Percentiles rank a stretch among this genome's conserved stretches.
Conservation (phyloP, 2,797 vertebrate genomes). For the Manis crassicaudata region DNA sequence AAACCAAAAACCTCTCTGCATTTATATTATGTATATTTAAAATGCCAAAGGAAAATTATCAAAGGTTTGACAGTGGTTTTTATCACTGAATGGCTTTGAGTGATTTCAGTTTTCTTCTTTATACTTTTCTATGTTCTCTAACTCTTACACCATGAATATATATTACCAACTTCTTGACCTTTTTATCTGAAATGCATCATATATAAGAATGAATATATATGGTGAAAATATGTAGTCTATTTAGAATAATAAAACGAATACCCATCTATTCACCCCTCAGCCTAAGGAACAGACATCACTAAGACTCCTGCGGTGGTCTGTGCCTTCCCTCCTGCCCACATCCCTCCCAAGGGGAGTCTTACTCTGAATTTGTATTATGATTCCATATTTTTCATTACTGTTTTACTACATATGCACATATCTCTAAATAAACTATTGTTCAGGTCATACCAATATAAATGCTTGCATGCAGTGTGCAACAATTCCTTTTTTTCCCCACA, state of each 20-base stretch:
- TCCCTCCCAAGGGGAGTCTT: neutral
- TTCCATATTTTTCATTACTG: neutral
- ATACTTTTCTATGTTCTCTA: neutral
- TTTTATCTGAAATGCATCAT: constrained; percentile 44
- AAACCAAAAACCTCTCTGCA: neutral
- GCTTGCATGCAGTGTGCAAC: neutral
- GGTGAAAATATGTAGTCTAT: constrained; percentile 21
- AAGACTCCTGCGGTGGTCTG: neutral
- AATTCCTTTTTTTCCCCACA: neutral
- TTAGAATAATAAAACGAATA: constrained; percentile 46
- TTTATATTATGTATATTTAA: neutral
- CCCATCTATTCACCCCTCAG: neutral
- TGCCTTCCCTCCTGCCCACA: neutral
- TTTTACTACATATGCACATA: neutral
- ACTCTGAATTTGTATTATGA: constrained; percentile 7
- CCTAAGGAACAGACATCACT: neutral
- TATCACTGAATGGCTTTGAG: neutral
- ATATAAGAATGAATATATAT: neutral
- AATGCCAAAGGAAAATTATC: constrained; percentile 18
- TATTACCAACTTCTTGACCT: constrained; percentile 19
- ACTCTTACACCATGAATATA: neutral
- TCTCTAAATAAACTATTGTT: neutral
- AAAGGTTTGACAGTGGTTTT: neutral
- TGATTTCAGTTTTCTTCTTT: constrained; percentile 54
- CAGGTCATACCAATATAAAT: neutral